These are phyloP conservation scores for Anthonomus grandis DNA, from an alignment of 1,140 invertebrate genomes.

Conservation along the genomic window DNA sequence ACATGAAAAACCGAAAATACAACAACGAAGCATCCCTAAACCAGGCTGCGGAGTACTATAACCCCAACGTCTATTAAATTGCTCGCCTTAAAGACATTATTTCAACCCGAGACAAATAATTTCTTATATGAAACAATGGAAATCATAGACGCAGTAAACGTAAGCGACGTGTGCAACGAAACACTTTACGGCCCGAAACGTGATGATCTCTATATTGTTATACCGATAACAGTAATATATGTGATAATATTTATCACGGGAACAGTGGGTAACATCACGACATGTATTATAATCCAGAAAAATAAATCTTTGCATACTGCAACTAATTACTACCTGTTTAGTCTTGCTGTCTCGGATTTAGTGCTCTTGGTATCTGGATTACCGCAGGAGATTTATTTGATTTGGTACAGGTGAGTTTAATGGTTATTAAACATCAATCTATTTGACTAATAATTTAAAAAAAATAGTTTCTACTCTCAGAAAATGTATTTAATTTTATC, in stretches of 20 bases:
- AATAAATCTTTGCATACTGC: slow-evolving; percentile 93
- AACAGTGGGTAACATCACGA: slow-evolving; percentile 85
- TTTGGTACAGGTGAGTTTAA: slow-evolving; percentile 59
- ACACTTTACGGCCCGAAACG: slow-evolving; percentile 51
- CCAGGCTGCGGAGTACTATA: too few relatives aligned
- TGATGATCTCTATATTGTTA: slow-evolving; percentile 67
- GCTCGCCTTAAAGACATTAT: too few relatives aligned
- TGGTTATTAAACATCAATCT: too few relatives aligned
- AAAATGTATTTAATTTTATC: too few relatives aligned
- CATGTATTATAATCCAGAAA: slow-evolving; percentile 86
- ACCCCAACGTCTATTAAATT: too few relatives aligned
- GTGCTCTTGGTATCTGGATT: slow-evolving; percentile 77
- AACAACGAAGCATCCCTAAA: too few relatives aligned
- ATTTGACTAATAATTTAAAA: not conserved
- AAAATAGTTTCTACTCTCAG: too few relatives aligned
- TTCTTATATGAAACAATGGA: too few relatives aligned
- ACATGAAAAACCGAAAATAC: too few relatives aligned
- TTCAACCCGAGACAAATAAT: too few relatives aligned
- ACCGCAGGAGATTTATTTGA: slow-evolving; percentile 80
- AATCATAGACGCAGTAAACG: too few relatives aligned
- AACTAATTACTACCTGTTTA: slow-evolving; percentile 92
- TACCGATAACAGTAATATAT: slow-evolving; percentile 81
- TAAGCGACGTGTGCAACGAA: too few relatives aligned
- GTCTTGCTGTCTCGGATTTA: slow-evolving; percentile 89
- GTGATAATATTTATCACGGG: slow-evolving; percentile 80